Base-by-base conservation (phyloP, 2,888 invertebrate genomes). In the Seira ritae region DNA sequence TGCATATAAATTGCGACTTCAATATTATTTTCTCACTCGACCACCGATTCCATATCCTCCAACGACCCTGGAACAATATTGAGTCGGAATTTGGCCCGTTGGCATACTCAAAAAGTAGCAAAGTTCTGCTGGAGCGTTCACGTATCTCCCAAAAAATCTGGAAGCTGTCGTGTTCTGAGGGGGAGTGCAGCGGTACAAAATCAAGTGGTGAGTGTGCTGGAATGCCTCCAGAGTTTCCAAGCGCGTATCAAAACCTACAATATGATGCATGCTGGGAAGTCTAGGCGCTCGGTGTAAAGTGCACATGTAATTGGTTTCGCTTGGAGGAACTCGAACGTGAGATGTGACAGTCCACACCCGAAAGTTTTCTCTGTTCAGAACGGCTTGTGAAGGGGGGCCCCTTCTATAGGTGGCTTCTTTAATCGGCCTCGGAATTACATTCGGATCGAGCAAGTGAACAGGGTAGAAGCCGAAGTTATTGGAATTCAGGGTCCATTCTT, bases 171-270 rank as follows among this genome's bases (percentile, higher is more conserved):
- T 1, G 1, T 22, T 12, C 0, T 0, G 10, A 4, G 80, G 80
- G 0, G 80, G 68, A 46, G 10, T 60, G 65, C 84, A 84, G 0
- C 24, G 46, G 37, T 75, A 76, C 1, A 80, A 0, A 12, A 71
- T 8, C 0, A 76, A 17, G 62, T 84, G 84, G 23, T 84, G 84
- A 0, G 73, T 65, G 50, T 73, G 68, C 3, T 62, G 50, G 0
- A 67, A 4, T 10, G 81, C 76, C 20, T 69, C 65, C 22, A 1
- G 62, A 3, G 70, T 67, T n/a, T 80, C 80, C n/a, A 72, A 17
- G 1, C 71, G 55, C 1, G 20, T 17, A 15, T 69, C 15, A 19
- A 42, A 20, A 0, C 80, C 80, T 42, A 74, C 42, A 17, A 80
- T 24, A 24, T 80, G 80, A 69, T 80, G 68, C 20, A 68, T 73